Conservation (phyloP, 2,113 vertebrate species). For the Rhabdomys dilectus region DNA sequence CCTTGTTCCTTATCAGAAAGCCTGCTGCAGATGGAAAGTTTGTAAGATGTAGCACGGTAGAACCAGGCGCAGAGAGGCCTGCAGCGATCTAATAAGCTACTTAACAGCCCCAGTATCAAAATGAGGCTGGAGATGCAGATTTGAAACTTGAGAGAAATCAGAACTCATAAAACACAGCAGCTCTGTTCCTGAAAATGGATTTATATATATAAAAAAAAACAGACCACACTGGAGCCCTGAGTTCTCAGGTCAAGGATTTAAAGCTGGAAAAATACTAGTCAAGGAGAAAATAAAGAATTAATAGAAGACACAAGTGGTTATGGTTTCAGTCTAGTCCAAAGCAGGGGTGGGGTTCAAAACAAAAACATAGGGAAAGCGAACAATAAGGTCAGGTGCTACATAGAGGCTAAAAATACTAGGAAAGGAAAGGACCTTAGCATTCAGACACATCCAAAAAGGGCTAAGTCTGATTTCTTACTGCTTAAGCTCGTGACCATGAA, state of each 20-base stretch:
- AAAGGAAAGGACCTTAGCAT: not conserved
- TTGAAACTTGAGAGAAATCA: not conserved
- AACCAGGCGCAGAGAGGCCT: too few relatives aligned
- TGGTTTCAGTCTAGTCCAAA: not conserved
- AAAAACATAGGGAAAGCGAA: not conserved
- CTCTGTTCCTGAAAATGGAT: not conserved
- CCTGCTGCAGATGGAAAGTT: not conserved
- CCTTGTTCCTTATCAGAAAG: not conserved
- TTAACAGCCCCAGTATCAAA: not conserved
- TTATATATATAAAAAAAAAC: not conserved
- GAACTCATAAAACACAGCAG: not conserved
- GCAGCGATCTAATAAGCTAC: too few relatives aligned
- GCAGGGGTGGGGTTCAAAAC: not conserved
- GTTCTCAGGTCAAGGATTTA: not conserved
- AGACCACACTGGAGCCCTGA: not conserved
- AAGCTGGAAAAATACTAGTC: not conserved
- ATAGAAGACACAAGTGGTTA: not conserved
- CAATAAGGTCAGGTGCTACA: not conserved
- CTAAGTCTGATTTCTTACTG: not conserved
- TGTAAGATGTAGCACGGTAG: not conserved
- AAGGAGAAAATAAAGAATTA: not conserved
- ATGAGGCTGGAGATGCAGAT: not conserved
- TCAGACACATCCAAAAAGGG: not conserved
- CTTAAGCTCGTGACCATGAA: not conserved
- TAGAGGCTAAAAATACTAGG: not conserved